phyloP scores from a whole-genome alignment of 2,888 invertebrate species.

The Onthophagus sagittarius region DNA sequence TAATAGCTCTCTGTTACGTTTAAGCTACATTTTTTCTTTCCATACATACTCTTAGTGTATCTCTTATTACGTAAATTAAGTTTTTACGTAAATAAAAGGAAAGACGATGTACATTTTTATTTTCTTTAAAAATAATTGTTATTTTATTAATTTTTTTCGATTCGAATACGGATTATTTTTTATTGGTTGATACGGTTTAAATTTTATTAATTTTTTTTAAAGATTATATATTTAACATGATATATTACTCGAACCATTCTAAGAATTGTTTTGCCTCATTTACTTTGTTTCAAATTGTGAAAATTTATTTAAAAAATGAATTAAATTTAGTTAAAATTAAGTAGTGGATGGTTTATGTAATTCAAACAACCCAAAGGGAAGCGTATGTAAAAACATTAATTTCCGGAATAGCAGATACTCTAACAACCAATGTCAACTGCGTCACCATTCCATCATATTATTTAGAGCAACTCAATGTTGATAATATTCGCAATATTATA shows the following conservation, averaged over 20 bases:
- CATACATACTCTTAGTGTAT: background rate
- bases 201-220: background rate
- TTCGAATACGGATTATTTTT: background rate
- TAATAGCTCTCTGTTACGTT: slow-evolving; percentile 45
- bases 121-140: background rate
- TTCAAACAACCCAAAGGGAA: background rate
- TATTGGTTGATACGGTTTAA: background rate
- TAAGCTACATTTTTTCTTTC: slow-evolving; percentile 19
- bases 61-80: background rate
- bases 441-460: slow-evolving; percentile 29
- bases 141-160: background rate
- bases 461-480: slow-evolving; percentile 35
- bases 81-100: background rate
- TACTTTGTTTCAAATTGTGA: background rate
- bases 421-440: slow-evolving; percentile 31
- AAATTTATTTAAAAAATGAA: background rate
- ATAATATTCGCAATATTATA: slow-evolving; percentile 39
- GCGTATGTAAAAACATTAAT: background rate
- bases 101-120: background rate
- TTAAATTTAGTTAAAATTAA: background rate
- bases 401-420: slow-evolving; percentile 12
- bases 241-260: background rate
- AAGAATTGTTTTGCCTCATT: background rate
- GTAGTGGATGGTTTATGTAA: background rate
- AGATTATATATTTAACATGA: background rate